Conservation (phyloP, 1,140 invertebrate species). For the Pygmarrhopalites habei region DNA sequence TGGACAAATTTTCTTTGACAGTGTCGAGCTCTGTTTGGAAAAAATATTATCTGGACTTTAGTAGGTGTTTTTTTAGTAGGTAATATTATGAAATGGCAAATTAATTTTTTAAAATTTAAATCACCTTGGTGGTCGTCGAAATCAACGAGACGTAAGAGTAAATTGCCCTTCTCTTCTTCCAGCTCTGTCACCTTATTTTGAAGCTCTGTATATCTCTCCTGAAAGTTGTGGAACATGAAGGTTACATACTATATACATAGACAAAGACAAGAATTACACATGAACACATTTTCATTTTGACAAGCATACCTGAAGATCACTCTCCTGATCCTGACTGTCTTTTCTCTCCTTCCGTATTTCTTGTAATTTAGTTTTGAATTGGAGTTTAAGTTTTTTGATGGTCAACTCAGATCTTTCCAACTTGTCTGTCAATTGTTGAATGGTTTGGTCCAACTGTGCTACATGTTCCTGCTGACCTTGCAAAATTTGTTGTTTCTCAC, state of each 20-base stretch:
- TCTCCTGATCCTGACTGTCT: constrained; percentile 10
- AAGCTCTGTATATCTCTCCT: constrained; percentile 54
- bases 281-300: too few relatives aligned
- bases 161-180: constrained; percentile 83
- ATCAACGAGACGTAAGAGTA: constrained; percentile 72
- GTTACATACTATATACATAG: too few relatives aligned
- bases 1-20: too few relatives aligned
- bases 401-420: background rate
- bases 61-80: too few relatives aligned
- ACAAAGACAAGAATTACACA: too few relatives aligned
- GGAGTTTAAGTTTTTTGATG: constrained; percentile 16
- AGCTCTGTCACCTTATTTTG: constrained; percentile 71
- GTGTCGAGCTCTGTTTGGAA: constrained; percentile 28
- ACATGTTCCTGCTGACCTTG: background rate
- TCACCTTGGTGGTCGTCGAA: constrained; percentile 45
- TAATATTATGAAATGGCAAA: too few relatives aligned
- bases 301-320: background rate
- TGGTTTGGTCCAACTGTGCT: background rate
- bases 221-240: too few relatives aligned
- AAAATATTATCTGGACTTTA: too few relatives aligned
- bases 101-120: too few relatives aligned
- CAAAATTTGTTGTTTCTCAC: background rate
- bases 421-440: constrained; percentile 10
- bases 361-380: constrained; percentile 23
- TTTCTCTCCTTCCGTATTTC: constrained; percentile 18